phyloP scores from a whole-genome alignment of 2,113 vertebrate species.

The Embiotoca jacksoni region DNA sequence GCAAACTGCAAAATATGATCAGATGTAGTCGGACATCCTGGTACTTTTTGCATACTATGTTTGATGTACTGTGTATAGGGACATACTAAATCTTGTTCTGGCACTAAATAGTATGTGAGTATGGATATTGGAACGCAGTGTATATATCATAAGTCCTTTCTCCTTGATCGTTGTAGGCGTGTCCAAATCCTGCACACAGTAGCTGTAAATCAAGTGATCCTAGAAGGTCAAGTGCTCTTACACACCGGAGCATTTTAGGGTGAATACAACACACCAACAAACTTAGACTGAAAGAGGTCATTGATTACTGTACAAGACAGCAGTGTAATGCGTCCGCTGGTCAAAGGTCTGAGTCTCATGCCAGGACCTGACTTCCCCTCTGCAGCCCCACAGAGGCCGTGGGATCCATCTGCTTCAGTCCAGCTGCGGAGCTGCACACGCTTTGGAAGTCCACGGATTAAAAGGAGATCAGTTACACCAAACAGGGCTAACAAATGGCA shows the following conservation, averaged over 20 bases:
- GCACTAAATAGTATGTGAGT: too few species aligned
- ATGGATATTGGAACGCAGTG: too few species aligned
- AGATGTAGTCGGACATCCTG: too few species aligned
- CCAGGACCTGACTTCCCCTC: slow-evolving; percentile 1
- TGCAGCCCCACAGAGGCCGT: slow-evolving; percentile 53
- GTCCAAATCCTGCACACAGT: too few species aligned
- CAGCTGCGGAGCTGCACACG: slow-evolving; percentile 63
- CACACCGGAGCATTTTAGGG: not conserved
- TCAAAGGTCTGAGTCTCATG: slow-evolving; percentile 2
- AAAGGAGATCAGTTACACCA: slow-evolving; percentile 78
- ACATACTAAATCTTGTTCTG: too few species aligned
- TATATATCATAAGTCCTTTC: too few species aligned
- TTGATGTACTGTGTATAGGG: too few species aligned
- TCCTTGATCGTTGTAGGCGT: too few species aligned
- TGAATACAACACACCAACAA: too few species aligned
- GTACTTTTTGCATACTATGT: too few species aligned
- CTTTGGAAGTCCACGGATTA: slow-evolving; percentile 72
- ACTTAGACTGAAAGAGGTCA: not conserved
- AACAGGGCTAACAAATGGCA: slow-evolving; percentile 80
- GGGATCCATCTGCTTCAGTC: slow-evolving; percentile 71
- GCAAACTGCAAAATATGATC: too few species aligned
- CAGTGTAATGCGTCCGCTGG: not conserved
- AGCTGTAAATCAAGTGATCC: slow-evolving; percentile 2
- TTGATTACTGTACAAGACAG: not conserved
- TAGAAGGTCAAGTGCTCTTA: not conserved